Base-by-base conservation (phyloP, 2,888 invertebrate species). In the Clistopyga incitator region DNA sequence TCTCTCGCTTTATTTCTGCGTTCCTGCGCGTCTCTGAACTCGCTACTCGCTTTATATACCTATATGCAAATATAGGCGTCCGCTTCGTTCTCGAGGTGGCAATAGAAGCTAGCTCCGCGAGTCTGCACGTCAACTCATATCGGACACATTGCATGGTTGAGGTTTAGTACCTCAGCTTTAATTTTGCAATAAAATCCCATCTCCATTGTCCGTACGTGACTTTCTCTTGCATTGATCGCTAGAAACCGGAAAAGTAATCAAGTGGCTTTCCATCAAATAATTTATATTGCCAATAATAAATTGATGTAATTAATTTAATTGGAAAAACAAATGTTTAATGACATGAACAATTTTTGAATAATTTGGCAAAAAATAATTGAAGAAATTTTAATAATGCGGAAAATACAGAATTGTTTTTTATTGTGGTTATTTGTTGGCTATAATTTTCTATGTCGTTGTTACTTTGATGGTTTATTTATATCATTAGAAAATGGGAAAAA, bases 1-100 rank as follows among this genome's bases (percentile, higher is more conserved):
- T 56, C 54, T 72, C 25, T 75, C 23, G 29, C 29, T 61, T 34
- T 42, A 56, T 83, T 42, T 76, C 45, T 34, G 42, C 74, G 59
- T 23, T 64, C 29, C 64, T 67, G 50, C 54, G 45, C 61, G 47
- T 68, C 56, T 29, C 29, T 29, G 45, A 18, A 29, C 68, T 47
- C 59, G 56, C 15, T 20, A 47, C 20, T 56, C 23, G 3, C 34
- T 18, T 25, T 67, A 65, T 67, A 59, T 77, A 54, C 15, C n/a
- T 15, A 38, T 38, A 71, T 71, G 70, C 52, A 71, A 71, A 71
- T 52, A 13, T 20, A 13, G 34, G 23, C 23, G 54, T 42, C 54
- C 38, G 15, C n/a, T 15, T 25, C 38, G 38, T 18, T 38, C 56
- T 42, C 71, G 71, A 11, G n/a, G 18, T 38, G 6, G 18, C 38